phyloP scores from a whole-genome alignment of 2,888 invertebrate genomes.

The Alloscopus bannaensis region DNA sequence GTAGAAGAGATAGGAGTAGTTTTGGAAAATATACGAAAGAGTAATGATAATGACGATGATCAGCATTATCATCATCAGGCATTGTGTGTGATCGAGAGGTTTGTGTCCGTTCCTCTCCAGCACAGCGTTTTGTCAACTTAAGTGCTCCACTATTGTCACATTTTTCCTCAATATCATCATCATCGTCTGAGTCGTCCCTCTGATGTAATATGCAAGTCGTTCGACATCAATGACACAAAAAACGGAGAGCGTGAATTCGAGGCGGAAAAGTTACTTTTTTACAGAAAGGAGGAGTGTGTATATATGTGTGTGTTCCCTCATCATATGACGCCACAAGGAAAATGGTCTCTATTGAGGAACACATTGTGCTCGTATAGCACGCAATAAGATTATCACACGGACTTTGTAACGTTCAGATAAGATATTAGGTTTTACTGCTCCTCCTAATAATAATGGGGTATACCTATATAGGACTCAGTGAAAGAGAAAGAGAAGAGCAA shows the following conservation, averaged over 20 bases:
- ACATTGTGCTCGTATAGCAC: background rate
- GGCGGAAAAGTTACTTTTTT: background rate
- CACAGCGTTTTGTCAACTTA: conserved; percentile 4
- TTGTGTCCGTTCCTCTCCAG: background rate
- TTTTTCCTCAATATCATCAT: conserved; percentile 21
- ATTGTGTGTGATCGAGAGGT: conserved; percentile 8
- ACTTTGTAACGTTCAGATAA: too few species aligned
- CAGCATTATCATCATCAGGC: conserved; percentile 37
- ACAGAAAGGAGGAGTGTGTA: background rate
- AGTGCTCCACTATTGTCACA: conserved; percentile 17
- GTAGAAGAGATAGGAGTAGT: background rate
- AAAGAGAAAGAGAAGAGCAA: conserved; percentile 20
- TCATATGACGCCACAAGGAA: too few species aligned
- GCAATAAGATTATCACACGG: conserved; percentile 7
- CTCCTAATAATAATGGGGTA: too few species aligned
- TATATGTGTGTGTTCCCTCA: background rate
- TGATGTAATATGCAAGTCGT: conserved; percentile 11
- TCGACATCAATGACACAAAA: background rate
- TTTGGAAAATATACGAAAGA: background rate
- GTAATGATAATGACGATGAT: conserved; percentile 50
- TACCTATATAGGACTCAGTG: too few species aligned
- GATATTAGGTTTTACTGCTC: too few species aligned
- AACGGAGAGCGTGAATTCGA: conserved; percentile 3
- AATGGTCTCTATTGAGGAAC: too few species aligned
- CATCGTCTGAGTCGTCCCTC: background rate